Conservation (phyloP, 2,797 vertebrate genomes). For the Mormyrops boulengeri region DNA sequence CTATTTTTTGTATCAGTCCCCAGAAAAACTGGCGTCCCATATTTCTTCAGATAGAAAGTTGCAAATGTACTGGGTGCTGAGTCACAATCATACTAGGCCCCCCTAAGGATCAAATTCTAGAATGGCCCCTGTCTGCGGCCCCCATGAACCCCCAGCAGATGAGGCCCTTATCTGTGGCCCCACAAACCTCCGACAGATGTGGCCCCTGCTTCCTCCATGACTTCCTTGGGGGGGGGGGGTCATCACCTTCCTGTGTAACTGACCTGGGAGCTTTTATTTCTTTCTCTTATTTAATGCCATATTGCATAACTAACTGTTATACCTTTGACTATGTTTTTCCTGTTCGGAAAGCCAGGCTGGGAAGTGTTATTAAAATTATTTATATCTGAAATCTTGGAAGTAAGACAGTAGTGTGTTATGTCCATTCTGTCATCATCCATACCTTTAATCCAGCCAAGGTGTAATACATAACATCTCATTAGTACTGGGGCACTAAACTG, state of each 20-base stretch:
- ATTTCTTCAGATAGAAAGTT: neutral
- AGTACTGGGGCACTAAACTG: neutral
- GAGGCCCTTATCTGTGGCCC: neutral
- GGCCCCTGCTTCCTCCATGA: neutral
- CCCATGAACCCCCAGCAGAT: neutral
- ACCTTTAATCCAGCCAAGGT: neutral
- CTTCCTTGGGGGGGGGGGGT: neutral
- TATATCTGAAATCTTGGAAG: neutral
- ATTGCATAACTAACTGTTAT: neutral
- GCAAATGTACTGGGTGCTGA: neutral
- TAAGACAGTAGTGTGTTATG: neutral
- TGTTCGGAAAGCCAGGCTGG: neutral
- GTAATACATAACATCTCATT: neutral
- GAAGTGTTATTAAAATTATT: neutral
- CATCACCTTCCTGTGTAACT: neutral
- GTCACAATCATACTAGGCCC: neutral
- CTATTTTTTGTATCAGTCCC: neutral
- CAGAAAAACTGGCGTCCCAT: neutral
- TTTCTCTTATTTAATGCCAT: neutral
- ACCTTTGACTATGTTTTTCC: neutral
- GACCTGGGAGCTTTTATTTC: neutral
- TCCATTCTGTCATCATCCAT: neutral
- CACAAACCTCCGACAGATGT: neutral
- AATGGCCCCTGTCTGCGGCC: neutral
- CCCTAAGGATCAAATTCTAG: neutral